A percentile compares a stretch with the other conserved stretches of the same genome.
phyloP scores from a whole-genome alignment of 1,140 invertebrate species.

The Nixonia krombeini region DNA sequence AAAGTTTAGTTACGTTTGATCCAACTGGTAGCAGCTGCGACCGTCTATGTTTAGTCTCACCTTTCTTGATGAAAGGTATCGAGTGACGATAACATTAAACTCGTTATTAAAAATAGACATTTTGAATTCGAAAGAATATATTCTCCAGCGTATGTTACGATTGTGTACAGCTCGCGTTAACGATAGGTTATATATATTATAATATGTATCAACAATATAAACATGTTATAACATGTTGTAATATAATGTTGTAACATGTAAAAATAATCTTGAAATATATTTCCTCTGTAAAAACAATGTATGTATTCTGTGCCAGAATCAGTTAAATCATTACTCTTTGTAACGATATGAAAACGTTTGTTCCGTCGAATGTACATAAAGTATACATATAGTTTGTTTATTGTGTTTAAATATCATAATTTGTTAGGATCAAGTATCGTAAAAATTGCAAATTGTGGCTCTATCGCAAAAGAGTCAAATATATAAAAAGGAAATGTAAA shows the following conservation, averaged over 20 bases:
- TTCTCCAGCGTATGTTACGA: background rate
- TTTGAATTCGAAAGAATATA: slow-evolving; percentile 1
- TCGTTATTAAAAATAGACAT: background rate
- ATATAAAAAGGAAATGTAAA: too few species aligned
- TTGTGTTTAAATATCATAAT: too few species aligned
- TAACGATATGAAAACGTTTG: too few species aligned
- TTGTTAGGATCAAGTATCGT: too few species aligned
- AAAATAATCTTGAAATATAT: background rate
- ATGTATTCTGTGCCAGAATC: background rate
- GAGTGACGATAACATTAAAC: slow-evolving; percentile 41
- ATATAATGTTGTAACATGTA: too few species aligned
- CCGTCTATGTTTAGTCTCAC: slow-evolving; percentile 31
- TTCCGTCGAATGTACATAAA: too few species aligned
- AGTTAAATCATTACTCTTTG: background rate
- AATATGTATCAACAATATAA: too few species aligned
- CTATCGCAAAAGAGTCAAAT: too few species aligned
- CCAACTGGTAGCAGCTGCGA: slow-evolving; percentile 54
- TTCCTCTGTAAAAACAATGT: background rate
- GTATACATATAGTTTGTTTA: too few species aligned
- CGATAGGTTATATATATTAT: background rate
- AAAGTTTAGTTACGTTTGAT: slow-evolving; percentile 65
- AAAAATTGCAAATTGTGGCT: too few species aligned
- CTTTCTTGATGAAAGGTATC: slow-evolving; percentile 50
- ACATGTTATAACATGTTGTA: too few species aligned
- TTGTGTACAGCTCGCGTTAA: background rate